phyloP scores from a whole-genome alignment of 2,888 invertebrate species.

The Mechanitis mazaeus region DNA sequence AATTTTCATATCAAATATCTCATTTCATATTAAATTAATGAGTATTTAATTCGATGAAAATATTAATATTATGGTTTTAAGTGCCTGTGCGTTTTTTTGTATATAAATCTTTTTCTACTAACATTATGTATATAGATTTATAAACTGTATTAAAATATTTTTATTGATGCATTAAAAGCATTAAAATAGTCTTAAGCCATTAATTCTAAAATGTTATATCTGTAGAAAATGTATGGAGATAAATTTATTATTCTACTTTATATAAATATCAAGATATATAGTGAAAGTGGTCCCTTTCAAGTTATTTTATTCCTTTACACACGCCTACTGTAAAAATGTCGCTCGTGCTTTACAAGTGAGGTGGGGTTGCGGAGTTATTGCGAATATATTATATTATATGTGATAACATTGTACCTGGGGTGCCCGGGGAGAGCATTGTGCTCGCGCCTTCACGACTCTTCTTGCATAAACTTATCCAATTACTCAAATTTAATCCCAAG shows the following conservation, averaged over 20 bases:
- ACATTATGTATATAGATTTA: too few species aligned
- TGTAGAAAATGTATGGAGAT: too few species aligned
- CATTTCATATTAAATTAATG: too few species aligned
- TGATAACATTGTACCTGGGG: slow-evolving; percentile 43
- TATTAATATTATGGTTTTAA: too few species aligned
- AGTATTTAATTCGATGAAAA: too few species aligned
- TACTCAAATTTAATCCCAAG: slow-evolving; percentile 37
- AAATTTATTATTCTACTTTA: background rate
- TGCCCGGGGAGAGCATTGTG: slow-evolving; percentile 39
- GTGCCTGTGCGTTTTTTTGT: too few species aligned
- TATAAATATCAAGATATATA: slow-evolving; percentile 25
- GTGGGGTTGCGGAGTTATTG: slow-evolving; percentile 52
- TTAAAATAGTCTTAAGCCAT: too few species aligned
- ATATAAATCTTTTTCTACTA: too few species aligned
- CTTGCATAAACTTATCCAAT: slow-evolving; percentile 54
- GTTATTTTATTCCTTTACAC: slow-evolving; percentile 40
- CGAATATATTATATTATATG: slow-evolving; percentile 49
- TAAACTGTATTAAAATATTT: too few species aligned
- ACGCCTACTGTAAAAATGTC: slow-evolving; percentile 38
- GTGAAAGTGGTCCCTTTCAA: slow-evolving; percentile 32
- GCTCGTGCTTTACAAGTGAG: slow-evolving; percentile 41
- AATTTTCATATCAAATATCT: too few species aligned
- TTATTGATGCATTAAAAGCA: too few species aligned
- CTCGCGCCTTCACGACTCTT: slow-evolving; percentile 31
- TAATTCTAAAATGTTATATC: too few species aligned